Evolutionary conservation across 53 echinoderm and acorn worm genomes (phyloP).

Genomic region (Antedon mediterranea): DNA sequence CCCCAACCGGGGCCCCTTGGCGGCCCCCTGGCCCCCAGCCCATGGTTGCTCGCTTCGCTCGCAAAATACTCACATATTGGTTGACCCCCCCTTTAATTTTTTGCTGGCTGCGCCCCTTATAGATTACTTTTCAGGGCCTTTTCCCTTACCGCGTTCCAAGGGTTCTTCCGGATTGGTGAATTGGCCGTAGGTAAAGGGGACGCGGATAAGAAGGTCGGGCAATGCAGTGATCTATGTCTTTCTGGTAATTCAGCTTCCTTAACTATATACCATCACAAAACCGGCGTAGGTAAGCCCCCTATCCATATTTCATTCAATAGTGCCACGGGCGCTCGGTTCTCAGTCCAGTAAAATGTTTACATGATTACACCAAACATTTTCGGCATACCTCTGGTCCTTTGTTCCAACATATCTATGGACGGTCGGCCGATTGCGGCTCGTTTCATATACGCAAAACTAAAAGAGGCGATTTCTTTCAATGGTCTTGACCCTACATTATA

Average conservation of each 20-base stretch:
- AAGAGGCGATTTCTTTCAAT: neutral
- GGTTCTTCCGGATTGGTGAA: conserved; percentile 15
- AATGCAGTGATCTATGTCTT: neutral
- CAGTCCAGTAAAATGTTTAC: neutral
- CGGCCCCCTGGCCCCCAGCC: too few species aligned
- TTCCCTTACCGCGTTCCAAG: conserved; percentile 11
- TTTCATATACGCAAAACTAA: neutral
- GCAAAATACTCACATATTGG: too few species aligned
- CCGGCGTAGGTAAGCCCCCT: neutral
- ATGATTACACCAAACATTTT: neutral
- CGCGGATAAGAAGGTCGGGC: neutral
- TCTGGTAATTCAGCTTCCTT: neutral
- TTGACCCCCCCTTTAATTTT: too few species aligned
- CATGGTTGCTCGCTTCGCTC: too few species aligned
- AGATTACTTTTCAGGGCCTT: conserved; percentile 1
- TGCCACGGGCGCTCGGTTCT: neutral
- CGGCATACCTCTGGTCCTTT: neutral
- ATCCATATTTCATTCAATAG: neutral
- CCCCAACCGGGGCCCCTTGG: too few species aligned
- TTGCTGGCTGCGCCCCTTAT: too few species aligned
- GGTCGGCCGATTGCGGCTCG: neutral
- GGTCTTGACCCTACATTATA: neutral
- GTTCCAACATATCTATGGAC: neutral
- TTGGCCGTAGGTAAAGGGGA: neutral
- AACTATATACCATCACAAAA: neutral